phyloP scores from a whole-genome alignment of 2,888 invertebrate genomes.

The Rhopalosiphum nymphaeae region DNA sequence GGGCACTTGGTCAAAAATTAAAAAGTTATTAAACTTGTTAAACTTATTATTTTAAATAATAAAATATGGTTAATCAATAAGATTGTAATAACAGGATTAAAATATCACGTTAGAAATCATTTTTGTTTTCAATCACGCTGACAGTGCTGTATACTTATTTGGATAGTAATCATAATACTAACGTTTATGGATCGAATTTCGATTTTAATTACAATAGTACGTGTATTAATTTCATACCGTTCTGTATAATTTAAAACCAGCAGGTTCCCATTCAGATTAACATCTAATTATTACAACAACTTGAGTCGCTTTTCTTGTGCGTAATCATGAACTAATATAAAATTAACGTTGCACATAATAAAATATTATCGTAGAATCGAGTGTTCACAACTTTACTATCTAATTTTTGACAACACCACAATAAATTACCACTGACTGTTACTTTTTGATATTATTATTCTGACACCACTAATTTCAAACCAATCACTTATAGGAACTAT shows the following conservation, averaged over 20 bases:
- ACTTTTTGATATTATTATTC: background rate
- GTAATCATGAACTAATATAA: background rate
- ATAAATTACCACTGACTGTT: background rate
- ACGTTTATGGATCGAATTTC: background rate
- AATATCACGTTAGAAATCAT: background rate
- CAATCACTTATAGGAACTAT: background rate
- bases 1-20: too few species aligned
- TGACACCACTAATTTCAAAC: background rate
- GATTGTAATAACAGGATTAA: background rate
- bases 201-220: background rate
- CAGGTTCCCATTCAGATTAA: background rate
- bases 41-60: background rate
- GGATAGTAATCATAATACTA: too few species aligned
- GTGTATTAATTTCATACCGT: background rate
- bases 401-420: background rate
- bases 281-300: background rate
- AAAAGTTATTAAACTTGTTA: too few species aligned
- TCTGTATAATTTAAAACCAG: background rate
- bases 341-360: background rate
- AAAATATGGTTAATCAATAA: background rate
- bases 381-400: background rate
- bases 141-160: background rate
- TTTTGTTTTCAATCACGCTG: background rate
- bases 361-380: background rate
- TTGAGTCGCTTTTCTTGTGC: background rate